Base-by-base conservation (phyloP, 1,140 invertebrate genomes). In the Meloidogyne floridensis region DNA sequence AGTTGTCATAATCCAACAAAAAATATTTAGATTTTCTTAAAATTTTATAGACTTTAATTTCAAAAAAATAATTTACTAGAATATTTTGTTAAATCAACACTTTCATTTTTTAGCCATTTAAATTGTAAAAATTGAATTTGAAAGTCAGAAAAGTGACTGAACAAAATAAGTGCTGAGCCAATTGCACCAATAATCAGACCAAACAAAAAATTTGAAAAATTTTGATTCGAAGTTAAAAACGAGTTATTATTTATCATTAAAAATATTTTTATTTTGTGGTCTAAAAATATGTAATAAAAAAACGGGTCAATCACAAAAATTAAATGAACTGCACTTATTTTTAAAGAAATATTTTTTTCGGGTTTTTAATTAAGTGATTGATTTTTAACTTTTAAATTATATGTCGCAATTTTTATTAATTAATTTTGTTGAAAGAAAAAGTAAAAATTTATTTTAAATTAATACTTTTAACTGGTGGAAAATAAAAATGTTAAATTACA, bases 1-100 rank as follows among this genome's bases (percentile, higher is more conserved):
- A 7, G 72, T 6, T n/a, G 72, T 74, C 4, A 74, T 4, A 18
- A 74, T 74, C 72, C 72, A 74, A 54, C 72, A 74, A 18, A 74
- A 74, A 7, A 74, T 74, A n/a, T 54, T 47, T 2, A 3, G 18
- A 54, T 13, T 54, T 54, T 54, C 11, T 54, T 9, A 54, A 54
- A 54, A 54, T 13, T 54, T 54, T 54, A 54, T 10, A 54, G 7
- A n/a, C 18, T n/a, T 65, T 65, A 65, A 65, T 10, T 54, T 54
- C 5, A 65, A 47, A 47, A 47, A 65, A n/a, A n/a, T n/a, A 65
- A 65, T 2, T 65, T n/a, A 65, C 59, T 15, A n/a, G 15, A 65
- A 65, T n/a, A 65, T 65, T 65, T 65, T n/a, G 10, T 1, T n/a
- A 65, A 7, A 65, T 65, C n/a, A n/a, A 0, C 1, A n/a, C n/a